phyloP scores from a whole-genome alignment of 1,140 invertebrate genomes.

The Drosophila malerkotliana region DNA sequence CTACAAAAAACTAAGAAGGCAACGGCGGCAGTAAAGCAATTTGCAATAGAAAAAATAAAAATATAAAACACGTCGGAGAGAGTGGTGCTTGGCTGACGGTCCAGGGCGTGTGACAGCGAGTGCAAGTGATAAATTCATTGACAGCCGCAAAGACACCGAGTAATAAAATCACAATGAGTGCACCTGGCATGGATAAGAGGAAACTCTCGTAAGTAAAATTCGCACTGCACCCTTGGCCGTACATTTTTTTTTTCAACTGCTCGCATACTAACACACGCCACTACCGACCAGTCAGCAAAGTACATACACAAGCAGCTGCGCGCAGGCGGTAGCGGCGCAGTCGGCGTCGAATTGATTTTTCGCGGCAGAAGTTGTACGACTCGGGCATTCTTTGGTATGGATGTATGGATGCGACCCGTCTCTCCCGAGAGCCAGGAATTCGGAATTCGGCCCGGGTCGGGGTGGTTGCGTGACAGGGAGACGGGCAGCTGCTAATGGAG shows the following conservation, averaged over 20 bases:
- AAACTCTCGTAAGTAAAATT: conserved; percentile 85
- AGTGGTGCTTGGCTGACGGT: conserved; percentile 39
- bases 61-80: conserved; percentile 14
- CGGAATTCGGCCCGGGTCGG: conserved; percentile 9
- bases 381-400: conserved; percentile 29
- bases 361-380: conserved; percentile 53
- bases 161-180: conserved; percentile 66
- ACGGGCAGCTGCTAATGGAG: conserved; percentile 1
- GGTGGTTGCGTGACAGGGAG: conserved; percentile 5
- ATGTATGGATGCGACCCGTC: conserved; percentile 5
- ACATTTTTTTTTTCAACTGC: conserved; percentile 41
- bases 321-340: conserved; percentile 63
- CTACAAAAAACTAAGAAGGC: conserved; percentile 10
- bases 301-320: conserved; percentile 65
- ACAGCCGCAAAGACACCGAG: conserved; percentile 41
- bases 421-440: conserved; percentile 23
- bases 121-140: conserved; percentile 54
- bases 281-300: conserved; percentile 21
- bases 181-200: conserved; percentile 85
- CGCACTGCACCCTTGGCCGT: conserved; percentile 7
- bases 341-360: conserved; percentile 74
- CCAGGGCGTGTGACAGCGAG: conserved; percentile 40
- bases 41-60: conserved; percentile 6
- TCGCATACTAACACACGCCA: conserved; percentile 51
- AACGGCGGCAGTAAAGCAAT: conserved; percentile 4